A percentile compares a stretch with the other conserved stretches of the same genome.
Evolutionary conservation across 2,888 invertebrate species (phyloP).

Genomic region (Epirrhoe tristata): DNA sequence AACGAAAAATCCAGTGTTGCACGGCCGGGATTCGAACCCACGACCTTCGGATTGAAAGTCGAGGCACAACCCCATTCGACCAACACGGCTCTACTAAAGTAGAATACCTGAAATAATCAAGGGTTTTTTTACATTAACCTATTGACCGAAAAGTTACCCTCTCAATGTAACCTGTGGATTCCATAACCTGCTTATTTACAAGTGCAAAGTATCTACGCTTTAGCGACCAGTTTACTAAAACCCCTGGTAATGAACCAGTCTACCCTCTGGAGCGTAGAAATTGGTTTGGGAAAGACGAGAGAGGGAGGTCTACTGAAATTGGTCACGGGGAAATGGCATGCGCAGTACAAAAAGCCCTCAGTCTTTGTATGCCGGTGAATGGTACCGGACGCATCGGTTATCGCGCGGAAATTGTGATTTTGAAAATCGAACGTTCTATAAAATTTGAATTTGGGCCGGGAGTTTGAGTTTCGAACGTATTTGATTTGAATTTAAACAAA

Average conservation of each 20-base stretch:
- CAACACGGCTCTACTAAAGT: too few species aligned
- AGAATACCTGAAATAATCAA: too few species aligned
- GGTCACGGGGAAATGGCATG: slow-evolving; percentile 64
- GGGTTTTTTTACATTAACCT: not conserved
- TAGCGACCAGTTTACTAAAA: slow-evolving; percentile 54
- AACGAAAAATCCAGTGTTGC: too few species aligned
- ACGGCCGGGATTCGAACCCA: too few species aligned
- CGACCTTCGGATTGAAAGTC: too few species aligned
- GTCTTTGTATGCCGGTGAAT: slow-evolving; percentile 60
- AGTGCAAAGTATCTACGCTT: slow-evolving; percentile 51
- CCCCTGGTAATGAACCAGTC: slow-evolving; percentile 35
- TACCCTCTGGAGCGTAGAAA: slow-evolving; percentile 31
- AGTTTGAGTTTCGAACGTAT: slow-evolving; percentile 9
- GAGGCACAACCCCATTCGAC: too few species aligned
- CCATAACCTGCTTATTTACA: slow-evolving; percentile 52
- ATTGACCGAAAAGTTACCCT: slow-evolving; percentile 1
- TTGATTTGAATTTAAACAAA: not conserved
- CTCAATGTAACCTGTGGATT: slow-evolving; percentile 74
- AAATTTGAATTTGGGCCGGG: not conserved
- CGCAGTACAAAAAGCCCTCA: slow-evolving; percentile 61
- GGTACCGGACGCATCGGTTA: slow-evolving; percentile 54
- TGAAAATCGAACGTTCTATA: slow-evolving; percentile 14
- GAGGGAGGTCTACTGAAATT: slow-evolving; percentile 52
- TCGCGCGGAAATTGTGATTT: slow-evolving; percentile 10
- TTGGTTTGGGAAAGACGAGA: slow-evolving; percentile 39